These are phyloP conservation scores for Aphrophora alni DNA, from an alignment of 2,888 invertebrate species.

Conservation along the genomic window DNA sequence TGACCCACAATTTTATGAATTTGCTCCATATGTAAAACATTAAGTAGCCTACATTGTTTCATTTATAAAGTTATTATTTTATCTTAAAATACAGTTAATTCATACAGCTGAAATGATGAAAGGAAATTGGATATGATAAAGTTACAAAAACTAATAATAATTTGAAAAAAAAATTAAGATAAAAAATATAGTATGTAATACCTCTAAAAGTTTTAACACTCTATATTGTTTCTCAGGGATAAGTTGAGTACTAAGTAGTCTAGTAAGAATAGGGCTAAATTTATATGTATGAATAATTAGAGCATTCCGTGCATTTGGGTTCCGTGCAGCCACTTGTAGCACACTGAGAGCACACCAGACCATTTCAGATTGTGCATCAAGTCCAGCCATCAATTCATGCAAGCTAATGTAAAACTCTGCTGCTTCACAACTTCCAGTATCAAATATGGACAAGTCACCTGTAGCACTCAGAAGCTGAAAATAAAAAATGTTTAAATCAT, in stretches of 20 bases:
- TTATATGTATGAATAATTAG: constrained; percentile 74
- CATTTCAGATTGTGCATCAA: constrained; percentile 64
- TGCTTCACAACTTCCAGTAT: constrained; percentile 68
- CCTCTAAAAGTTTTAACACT: constrained; percentile 70
- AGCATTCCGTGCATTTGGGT: constrained; percentile 66
- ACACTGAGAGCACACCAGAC: constrained; percentile 72
- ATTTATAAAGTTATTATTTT: too few species aligned
- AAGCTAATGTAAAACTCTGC: constrained; percentile 72
- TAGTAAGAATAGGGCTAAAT: constrained; percentile 70
- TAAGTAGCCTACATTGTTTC: too few species aligned
- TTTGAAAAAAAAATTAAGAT: too few species aligned
- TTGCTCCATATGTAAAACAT: too few species aligned
- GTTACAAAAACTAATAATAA: too few species aligned
- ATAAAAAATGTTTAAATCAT: too few species aligned
- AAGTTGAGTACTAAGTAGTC: constrained; percentile 66
- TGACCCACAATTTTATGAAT: too few species aligned
- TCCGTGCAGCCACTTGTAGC: constrained; percentile 67
- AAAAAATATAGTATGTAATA: constrained; percentile 50
- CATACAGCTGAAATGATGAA: too few species aligned
- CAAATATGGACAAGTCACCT: constrained; percentile 69
- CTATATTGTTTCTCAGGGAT: constrained; percentile 69
- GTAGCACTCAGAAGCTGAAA: constrained; percentile 69
- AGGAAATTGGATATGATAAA: too few species aligned
- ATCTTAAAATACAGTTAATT: too few species aligned
- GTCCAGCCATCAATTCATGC: constrained; percentile 68